Evolutionary conservation across 2,113 vertebrate species (phyloP).

Genomic region (Tamias sibiricus): DNA sequence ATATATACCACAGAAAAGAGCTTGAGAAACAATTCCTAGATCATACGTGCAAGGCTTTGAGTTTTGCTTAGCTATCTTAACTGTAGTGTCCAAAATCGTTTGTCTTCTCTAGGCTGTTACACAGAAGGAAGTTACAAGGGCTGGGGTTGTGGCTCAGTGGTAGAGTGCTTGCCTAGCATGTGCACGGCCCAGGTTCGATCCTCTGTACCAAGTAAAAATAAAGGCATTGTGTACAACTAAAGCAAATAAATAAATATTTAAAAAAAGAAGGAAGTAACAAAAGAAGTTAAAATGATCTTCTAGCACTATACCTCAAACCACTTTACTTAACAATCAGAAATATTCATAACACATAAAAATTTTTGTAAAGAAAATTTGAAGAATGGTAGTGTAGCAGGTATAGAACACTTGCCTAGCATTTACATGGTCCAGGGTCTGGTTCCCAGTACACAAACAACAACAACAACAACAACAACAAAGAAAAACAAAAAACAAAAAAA

Average conservation of each 20-base stretch:
- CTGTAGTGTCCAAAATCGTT: not conserved
- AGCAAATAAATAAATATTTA: no score
- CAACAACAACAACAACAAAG: no score
- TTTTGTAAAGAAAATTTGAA: not conserved
- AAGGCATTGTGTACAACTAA: no score
- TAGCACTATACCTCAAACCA: not conserved
- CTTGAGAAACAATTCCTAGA: constrained; percentile 28
- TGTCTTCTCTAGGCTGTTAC: not conserved
- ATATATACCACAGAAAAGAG: not conserved
- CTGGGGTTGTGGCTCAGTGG: no score
- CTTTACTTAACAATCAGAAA: not conserved
- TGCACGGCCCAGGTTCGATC: no score
- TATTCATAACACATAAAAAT: constrained; percentile 41
- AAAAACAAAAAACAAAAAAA: no score
- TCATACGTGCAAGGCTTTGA: not conserved
- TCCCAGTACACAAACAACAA: no score
- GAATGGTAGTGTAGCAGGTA: not conserved
- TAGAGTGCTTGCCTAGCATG: no score
- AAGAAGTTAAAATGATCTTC: constrained; percentile 39
- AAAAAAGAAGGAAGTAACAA: constrained; percentile 12
- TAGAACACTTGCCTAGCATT: not conserved
- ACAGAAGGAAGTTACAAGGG: no score
- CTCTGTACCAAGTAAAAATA: no score
- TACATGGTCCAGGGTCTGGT: not conserved
- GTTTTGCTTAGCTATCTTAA: constrained; percentile 20